Evolutionary conservation across 2,888 invertebrate species (phyloP), one percentile per base, ranked within the genome.

Genomic region (Drosophila anomalipes): DNA sequence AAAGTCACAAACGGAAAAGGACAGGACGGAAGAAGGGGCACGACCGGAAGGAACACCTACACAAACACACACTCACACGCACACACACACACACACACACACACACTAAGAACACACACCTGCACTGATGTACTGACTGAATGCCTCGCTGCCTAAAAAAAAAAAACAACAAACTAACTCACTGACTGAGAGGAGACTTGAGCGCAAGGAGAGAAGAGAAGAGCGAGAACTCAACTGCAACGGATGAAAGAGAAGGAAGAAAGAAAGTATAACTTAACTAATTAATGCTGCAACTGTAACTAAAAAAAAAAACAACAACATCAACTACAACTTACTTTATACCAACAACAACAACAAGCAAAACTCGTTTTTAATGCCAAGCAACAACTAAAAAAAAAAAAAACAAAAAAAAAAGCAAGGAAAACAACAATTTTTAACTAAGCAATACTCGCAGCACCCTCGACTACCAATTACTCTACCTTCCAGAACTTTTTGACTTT

Each of bases 81-180:
- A 54, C 49, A 66, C 49, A 66, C 59, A 54, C 35, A 82, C 44
- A 62, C 68, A 74, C 33, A 54, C 54, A 62, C 19, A 53, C 28
- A 57, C 62, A 58, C 64, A 64, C 35, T 14, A 35, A 14, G 5
- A 35, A 35, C 35, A 35, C 16, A 73, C 63, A 60, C 57, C 66
- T 72, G 84, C 83, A 88, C 88, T 89, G 90, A 86, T 82, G 88
- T 83, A 88, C 86, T 86, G 86, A 86, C 86, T 86, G 86, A 86
- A 88, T 80, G 86, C 86, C 86, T 90, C 81, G 86, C 88, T 86
- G 86, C 86, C 86, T 86, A 89, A 39, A 37, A 54, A 35, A 37
- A 30, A 30, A 52, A 80, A 77, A 67, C 63, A 85, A 85, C 74
- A 70, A 85, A 89, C 86, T 88, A 88, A 86, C 88, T 88, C 80